A percentile compares a stretch with the other conserved stretches of the same genome.
Conservation (phyloP, 1,140 invertebrate species). For the Monomorium pharaonis region DNA sequence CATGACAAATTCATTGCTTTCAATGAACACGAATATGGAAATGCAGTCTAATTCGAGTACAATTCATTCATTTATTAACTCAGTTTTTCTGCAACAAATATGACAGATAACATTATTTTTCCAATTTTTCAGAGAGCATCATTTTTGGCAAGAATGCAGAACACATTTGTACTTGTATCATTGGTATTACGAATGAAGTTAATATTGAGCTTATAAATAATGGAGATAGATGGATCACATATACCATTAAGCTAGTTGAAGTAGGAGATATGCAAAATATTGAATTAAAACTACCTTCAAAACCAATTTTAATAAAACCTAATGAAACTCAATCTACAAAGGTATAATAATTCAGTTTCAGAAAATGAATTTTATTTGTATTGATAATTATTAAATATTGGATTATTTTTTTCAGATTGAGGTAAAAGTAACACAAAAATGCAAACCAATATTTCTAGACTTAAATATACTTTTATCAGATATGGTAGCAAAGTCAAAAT, state of each 20-base stretch:
- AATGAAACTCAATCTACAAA: conserved; percentile 73
- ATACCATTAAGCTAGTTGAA: conserved; percentile 70
- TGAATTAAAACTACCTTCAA: conserved; percentile 72
- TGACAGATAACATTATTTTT: background rate
- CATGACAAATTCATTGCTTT: background rate
- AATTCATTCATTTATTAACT: conserved; percentile 5
- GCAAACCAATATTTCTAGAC: conserved; percentile 76
- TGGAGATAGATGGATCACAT: conserved; percentile 80
- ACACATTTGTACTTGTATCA: conserved; percentile 77
- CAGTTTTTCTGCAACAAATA: background rate
- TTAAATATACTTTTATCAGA: conserved; percentile 77
- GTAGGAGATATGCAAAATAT: conserved; percentile 78
- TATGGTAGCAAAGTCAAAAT: conserved; percentile 79
- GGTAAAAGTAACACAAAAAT: conserved; percentile 76
- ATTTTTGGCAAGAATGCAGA: conserved; percentile 75
- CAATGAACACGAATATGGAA: background rate
- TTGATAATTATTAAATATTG: background rate
- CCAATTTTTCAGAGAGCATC: conserved; percentile 19
- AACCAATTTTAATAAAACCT: conserved; percentile 78
- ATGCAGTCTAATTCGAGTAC: conserved; percentile 41
- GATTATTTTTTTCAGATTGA: conserved; percentile 71
- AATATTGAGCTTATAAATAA: conserved; percentile 79
- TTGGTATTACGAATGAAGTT: conserved; percentile 75
- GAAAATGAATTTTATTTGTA: conserved; percentile 8
- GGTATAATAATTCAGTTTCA: conserved; percentile 67